Conservation (phyloP, 92 coral and sea anemone species). For the Ricordea florida region DNA sequence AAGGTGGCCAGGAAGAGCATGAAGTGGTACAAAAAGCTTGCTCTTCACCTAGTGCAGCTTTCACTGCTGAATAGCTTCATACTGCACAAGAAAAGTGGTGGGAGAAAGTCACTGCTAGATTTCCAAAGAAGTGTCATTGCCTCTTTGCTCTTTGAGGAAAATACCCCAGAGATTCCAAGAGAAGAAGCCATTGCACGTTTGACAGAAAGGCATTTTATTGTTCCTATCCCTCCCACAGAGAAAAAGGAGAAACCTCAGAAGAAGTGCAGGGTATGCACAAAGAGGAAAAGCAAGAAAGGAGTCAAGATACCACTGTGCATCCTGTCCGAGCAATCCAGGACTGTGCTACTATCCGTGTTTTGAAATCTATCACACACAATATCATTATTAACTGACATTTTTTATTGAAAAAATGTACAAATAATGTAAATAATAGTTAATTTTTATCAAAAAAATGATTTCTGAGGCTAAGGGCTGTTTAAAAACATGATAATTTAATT, state of each 20-base stretch:
- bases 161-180: slow-evolving; percentile 9
- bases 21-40: slow-evolving; percentile 36
- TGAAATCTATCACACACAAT: slow-evolving; percentile 35
- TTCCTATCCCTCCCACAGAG: slow-evolving; percentile 24
- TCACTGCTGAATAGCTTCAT: slow-evolving; percentile 14
- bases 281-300: slow-evolving; percentile 3
- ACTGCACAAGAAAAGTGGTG: slow-evolving; percentile 16
- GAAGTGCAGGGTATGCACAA: slow-evolving; percentile 24
- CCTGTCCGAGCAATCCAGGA: slow-evolving; percentile 35
- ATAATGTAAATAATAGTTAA: not conserved
- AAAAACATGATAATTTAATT: not conserved
- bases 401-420: not conserved
- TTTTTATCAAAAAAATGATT: not conserved
- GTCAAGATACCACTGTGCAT: slow-evolving; percentile 16
- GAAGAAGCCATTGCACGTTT: slow-evolving; percentile 24
- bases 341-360: slow-evolving; percentile 40
- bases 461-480: not conserved
- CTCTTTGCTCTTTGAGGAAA: not conserved
- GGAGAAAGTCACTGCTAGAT: slow-evolving; percentile 19
- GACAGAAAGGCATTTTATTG: slow-evolving; percentile 40
- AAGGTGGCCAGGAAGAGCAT: slow-evolving; percentile 21
- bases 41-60: slow-evolving; percentile 20
- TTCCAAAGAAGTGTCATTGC: slow-evolving; percentile 7
- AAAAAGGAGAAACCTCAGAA: slow-evolving; percentile 20
- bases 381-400: not conserved